phyloP scores from a whole-genome alignment of 2,888 invertebrate genomes.

The Cyrtodaria siliqua region DNA sequence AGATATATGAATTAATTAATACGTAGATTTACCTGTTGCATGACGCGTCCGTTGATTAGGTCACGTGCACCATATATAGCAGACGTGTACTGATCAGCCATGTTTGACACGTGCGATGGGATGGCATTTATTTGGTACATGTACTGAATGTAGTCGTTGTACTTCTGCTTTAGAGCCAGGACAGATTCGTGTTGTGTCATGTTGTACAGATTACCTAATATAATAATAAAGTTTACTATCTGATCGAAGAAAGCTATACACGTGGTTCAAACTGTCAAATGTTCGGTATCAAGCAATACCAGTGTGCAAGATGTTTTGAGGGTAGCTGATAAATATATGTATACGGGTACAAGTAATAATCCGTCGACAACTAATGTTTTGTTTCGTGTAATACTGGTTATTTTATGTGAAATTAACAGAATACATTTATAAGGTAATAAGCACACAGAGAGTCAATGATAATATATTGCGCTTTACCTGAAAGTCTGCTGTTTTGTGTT shows the following conservation, averaged over 20 bases:
- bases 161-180: slow-evolving; percentile 15
- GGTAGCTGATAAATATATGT: no score
- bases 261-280: no score
- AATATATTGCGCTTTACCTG: background rate
- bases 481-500: background rate
- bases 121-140: slow-evolving; percentile 18
- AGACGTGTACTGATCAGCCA: slow-evolving; percentile 57
- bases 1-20: background rate
- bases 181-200: slow-evolving; percentile 5
- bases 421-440: no score
- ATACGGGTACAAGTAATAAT: no score
- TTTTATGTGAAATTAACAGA: no score
- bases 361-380: no score
- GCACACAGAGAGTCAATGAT: no score
- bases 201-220: slow-evolving; percentile 27
- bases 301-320: no score
- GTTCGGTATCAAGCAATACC: no score
- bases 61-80: slow-evolving; percentile 53
- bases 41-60: slow-evolving; percentile 37
- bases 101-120: slow-evolving; percentile 10
- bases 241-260: no score
- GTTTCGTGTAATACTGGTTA: no score
- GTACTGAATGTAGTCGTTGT: slow-evolving; percentile 23
- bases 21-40: slow-evolving; percentile 7
- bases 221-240: no score